These are phyloP conservation scores for Pristionchus pacificus DNA, from an alignment of 1,140 invertebrate species.

Conservation along the genomic window DNA sequence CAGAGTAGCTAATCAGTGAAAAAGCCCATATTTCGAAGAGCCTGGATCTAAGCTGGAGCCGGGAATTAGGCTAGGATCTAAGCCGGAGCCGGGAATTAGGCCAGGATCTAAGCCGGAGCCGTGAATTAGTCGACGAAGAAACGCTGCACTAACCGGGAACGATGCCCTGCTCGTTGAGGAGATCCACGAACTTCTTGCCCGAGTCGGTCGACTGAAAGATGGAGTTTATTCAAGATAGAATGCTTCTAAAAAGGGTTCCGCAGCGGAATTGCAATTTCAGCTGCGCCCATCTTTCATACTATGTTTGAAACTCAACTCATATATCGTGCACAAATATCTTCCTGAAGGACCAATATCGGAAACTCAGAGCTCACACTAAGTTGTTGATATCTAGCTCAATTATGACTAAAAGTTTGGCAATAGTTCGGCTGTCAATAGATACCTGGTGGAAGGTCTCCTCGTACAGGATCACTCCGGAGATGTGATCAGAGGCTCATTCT, in stretches of 20 bases:
- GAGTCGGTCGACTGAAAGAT: conserved; percentile 43
- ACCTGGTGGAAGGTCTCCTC: conserved; percentile 56
- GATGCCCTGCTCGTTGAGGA: conserved; percentile 49
- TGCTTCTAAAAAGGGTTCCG: too few relatives aligned
- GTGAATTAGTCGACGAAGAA: conserved; percentile 38
- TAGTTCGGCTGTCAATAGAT: too few relatives aligned
- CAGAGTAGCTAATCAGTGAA: too few relatives aligned
- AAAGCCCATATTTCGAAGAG: too few relatives aligned
- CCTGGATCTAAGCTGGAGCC: neutral
- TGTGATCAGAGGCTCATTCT: neutral
- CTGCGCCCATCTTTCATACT: too few relatives aligned
- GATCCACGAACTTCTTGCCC: conserved; percentile 50
- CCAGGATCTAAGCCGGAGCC: conserved; percentile 18
- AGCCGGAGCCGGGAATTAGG: conserved; percentile 21
- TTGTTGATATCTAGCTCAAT: too few relatives aligned
- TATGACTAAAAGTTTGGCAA: too few relatives aligned
- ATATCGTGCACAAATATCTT: too few relatives aligned
- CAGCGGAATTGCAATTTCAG: too few relatives aligned
- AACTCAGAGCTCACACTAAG: too few relatives aligned
- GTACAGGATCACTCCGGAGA: conserved; percentile 17
- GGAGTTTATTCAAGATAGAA: neutral
- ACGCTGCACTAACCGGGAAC: conserved; percentile 42
- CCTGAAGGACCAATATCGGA: too few relatives aligned
- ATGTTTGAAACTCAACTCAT: too few relatives aligned
- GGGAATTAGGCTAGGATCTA: conserved; percentile 31